Evolutionary conservation across 2,888 invertebrate genomes (phyloP), one percentile per base, ranked within the genome.

Genomic region (Tetramorium bicarinatum): DNA sequence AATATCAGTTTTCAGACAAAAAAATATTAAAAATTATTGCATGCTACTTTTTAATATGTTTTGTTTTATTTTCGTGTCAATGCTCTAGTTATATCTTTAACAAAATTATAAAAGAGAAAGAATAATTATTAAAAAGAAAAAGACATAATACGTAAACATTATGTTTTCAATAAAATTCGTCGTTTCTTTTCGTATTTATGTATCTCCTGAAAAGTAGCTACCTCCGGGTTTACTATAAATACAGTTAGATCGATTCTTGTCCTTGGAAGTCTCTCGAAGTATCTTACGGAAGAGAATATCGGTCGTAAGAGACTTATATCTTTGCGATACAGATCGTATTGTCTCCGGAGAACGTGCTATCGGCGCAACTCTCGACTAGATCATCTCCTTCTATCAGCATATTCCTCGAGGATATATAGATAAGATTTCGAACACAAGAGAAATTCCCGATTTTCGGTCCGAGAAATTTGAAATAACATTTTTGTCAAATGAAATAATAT

Each of bases 381-480:
- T 54, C 52, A 76, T 25, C 80, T 25, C 13, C 66, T 64, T 54
- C 18, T 66, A 82, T 79, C 82, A 67, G 85, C 54, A 59, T 86
- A 86, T 82, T 85, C 54, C 25, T n/a, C 11, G 66, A 21, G 54
- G 61, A 56, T 64, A 44, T 64, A 44, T 34, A 21, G 44, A 21
- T 29, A 56, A 85, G 61, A 71, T 79, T 62, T 13, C 34, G 21
- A 44, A 71, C 34, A 56, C 4, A 34, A 34, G 29, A 49, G 69
- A 64, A 49, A 18, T 77, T 21, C 29, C 13, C 7, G 6, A 44
- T 67, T 18, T 79, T 44, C 13, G 2, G 7, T 4, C 11, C 11
- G 59, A 38, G 7, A 56, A 38, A 44, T 9, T 34, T 34, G 41
- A 29, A 4, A 34, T 72, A 72, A 41, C 11, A 74, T 29, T 15